Base-by-base conservation (phyloP, 2,113 vertebrate species). In the Pelecanoides urinatrix region DNA sequence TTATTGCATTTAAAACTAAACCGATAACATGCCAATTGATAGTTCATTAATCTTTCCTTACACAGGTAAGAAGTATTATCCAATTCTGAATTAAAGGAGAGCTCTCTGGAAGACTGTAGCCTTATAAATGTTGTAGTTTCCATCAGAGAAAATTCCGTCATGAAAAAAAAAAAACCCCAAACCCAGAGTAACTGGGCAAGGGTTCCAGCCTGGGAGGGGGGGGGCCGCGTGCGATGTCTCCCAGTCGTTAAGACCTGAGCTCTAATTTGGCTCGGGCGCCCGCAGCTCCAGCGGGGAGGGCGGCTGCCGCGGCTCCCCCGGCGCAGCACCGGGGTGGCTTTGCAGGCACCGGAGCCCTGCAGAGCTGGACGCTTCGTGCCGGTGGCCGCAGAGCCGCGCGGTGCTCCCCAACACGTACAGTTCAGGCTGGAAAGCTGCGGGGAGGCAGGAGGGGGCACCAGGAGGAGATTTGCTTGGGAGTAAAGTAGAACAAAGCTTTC, bases 361-460 rank as follows among this genome's bases (percentile, higher is more conserved):
- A 5, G 17, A 52, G 63, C 56, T 75, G 50, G 75, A 15, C 32
- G 38, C 16, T 59, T 36, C 2, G 1, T 20, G 13, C 25, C 6
- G 1, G n/a, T 58, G 3, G 3, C 42, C 3, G 12, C 21, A 3
- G 29, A 38, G 58, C 76, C 7, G 32, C 2, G 50, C 5, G 30
- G 26, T 27, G 3, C 30, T 61, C 47, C 12, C 38, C 27, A 4
- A 6, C 8, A 38, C 2, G 2, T 4, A 7, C 3, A 23, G 16
- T 0, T 17, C n/a, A 7, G 42, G 19, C 2, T 20, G 58, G n/a
- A 45, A 47, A n/a, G 56, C 1, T 65, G 30, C 20, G 44, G 45
- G n/a, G 61, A 22, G n/a, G 45, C 0, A 4, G 55, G n/a, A 56
- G 6, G 42, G 49, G 27, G 36, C 38, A 30, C 17, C 12, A 7